Conservation (phyloP, 2,888 invertebrate genomes). For the Marronus borbonicus region DNA sequence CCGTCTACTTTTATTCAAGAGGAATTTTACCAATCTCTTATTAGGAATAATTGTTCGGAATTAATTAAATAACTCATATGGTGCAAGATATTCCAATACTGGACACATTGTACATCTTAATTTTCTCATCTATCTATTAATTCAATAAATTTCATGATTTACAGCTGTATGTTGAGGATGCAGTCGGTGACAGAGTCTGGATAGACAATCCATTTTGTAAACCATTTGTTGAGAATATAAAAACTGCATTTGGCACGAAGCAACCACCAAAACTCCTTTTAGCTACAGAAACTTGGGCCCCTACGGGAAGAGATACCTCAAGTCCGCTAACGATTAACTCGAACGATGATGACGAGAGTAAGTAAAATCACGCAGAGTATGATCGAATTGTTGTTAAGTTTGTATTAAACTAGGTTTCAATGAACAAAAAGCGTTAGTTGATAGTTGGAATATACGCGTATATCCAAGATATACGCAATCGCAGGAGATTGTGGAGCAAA, state of each 20-base stretch:
- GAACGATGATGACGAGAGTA: conserved; percentile 76
- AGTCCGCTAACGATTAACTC: conserved; percentile 71
- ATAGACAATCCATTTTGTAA: conserved; percentile 94
- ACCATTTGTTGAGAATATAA: conserved; percentile 92
- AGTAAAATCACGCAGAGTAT: conserved; percentile 34
- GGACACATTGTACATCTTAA: no score
- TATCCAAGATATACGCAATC: conserved; percentile 76
- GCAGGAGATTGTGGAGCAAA: conserved; percentile 82
- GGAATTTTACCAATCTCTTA: no score
- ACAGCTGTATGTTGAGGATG: conserved; percentile 94
- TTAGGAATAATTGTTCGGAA: no score
- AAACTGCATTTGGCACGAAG: conserved; percentile 88
- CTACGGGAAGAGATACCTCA: conserved; percentile 70
- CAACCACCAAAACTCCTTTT: conserved; percentile 81
- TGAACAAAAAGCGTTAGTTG: conserved; percentile 68
- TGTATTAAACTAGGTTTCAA: conserved; percentile 63
- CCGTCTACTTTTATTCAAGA: no score
- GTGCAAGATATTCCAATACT: no score
- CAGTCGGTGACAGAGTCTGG: conserved; percentile 93
- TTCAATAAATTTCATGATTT: conserved; percentile 51
- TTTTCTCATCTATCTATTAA: neutral
- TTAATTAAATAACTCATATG: no score
- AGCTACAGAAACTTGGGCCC: conserved; percentile 76
- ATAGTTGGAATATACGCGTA: conserved; percentile 71
- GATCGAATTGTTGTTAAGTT: neutral